Base-by-base conservation (phyloP, 2,113 vertebrate genomes). In the Eulacestoma nigropectus region DNA sequence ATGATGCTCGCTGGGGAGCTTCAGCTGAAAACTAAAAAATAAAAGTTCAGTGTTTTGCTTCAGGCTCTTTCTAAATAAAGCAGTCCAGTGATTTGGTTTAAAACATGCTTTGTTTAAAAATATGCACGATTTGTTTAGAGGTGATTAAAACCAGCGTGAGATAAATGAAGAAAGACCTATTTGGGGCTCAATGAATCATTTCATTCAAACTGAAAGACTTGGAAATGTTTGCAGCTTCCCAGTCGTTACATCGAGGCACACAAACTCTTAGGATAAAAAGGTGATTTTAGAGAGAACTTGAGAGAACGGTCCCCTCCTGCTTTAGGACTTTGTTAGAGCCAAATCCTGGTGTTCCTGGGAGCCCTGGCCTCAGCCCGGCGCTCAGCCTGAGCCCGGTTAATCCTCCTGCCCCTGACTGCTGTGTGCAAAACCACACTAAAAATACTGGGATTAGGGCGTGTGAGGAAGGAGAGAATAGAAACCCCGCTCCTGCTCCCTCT, bases 1-100 rank as follows among this genome's bases (percentile, higher is more conserved):
- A 23, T 0, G 8, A 42, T 26, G 44, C 75, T 84, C 3, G 0
- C 26, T 57, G 35, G 0, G 4, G 23, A 59, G 15, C 68, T 78
- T 0, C 3, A 65, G 39, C 29, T 84, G 20, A 13, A 72, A 72
- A 39, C 9, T 16, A 0, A 39, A 69, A 57, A 39, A 42, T 44
- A 23, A 27, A 64, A 20, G 30, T 39, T 18, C 52, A 37, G 6
- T 35, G 56, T 46, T 92, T 74, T 44, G 7, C 60, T 81, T 55
- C 22, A 2, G 23, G 46, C 13, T 62, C 83, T 85, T 84, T 84
- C 87, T 57, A 74, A 86, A 64, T 53, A 41, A 89, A 90, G 46
- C 59, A 11, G 7, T 4, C 19, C 42, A 21, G 10, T 29, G 11
- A 49, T 53, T 57, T 21, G 29, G 10, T 76, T 84, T 47, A 9